Base-by-base conservation (phyloP, 2,113 vertebrate genomes). In the Ceyx margarethae region DNA sequence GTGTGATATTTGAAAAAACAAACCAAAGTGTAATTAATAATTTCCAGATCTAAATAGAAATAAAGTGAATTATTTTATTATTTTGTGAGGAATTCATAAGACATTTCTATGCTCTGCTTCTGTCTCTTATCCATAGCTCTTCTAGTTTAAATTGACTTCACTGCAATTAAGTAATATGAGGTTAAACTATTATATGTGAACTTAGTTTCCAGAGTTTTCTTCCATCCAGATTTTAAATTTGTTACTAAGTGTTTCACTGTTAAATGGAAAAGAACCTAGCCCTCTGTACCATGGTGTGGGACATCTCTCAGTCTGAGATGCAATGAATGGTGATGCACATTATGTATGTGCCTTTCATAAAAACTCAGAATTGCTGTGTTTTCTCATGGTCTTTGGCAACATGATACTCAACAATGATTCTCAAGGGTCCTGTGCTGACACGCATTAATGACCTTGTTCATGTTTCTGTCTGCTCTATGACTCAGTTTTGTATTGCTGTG, bases 311-410 rank as follows among this genome's bases (percentile, higher is more conserved):
- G 13, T 22, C 13, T 17, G 35, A 48, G 19, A 33, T 5, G 5
- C 5, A 68, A 46, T 14, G 40, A 64, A 72, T 46, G 25, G 62
- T 51, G 28, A 64, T 28, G 5, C 62, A 42, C 6, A 12, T 58
- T 80, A 31, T 2, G 0, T 4, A 25, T 0, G 0, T 25, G 28
- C 4, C 37, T 17, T 11, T 33, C 22, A 56, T 25, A 19, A 67
- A 73, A 86, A 33, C 16, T 9, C 16, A 15, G 22, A 66, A 58
- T 19, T 26, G 57, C 11, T 67, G 12, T 25, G 8, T 26, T 53
- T 89, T 82, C 42, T 15, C 7, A 3, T 13, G 8, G 5, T 54
- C 33, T 62, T 42, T 77, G 37, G 13, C 51, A 83, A 46, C 5
- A 15, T 12, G 14, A 50, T 40, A 57, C 43, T 79, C 57, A 53